These are phyloP conservation scores for Cyclargus thomasi DNA, from an alignment of 1,140 invertebrate genomes.

Conservation along the genomic window DNA sequence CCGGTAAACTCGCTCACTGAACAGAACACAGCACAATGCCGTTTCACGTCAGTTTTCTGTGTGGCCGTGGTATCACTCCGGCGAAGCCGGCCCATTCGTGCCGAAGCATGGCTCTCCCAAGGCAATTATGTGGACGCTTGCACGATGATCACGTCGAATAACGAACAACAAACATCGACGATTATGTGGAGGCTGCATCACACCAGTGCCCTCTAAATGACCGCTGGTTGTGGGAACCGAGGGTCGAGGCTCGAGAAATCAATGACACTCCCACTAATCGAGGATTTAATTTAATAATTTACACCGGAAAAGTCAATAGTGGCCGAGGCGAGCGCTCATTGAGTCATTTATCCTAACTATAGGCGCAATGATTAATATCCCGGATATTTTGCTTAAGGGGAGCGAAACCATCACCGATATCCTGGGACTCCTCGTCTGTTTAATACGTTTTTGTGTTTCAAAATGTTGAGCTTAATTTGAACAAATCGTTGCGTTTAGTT, in stretches of 20 bases:
- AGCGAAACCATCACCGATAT: constrained; percentile 38
- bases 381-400: constrained; percentile 60
- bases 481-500: background rate
- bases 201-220: background rate
- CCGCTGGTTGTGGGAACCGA: background rate
- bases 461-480: background rate
- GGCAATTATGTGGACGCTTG: too few relatives aligned
- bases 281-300: constrained; percentile 56
- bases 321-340: constrained; percentile 49
- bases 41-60: too few relatives aligned
- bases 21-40: too few relatives aligned
- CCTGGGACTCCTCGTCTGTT: constrained; percentile 27
- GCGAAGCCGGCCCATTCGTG: too few relatives aligned
- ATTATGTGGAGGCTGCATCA: too few relatives aligned
- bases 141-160: too few relatives aligned
- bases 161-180: too few relatives aligned
- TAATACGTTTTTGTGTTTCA: constrained; percentile 2
- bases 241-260: background rate
- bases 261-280: constrained; percentile 11
- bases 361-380: constrained; percentile 68
- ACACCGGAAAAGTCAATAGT: constrained; percentile 63
- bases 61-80: too few relatives aligned
- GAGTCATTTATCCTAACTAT: constrained; percentile 64
- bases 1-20: too few relatives aligned
- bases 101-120: too few relatives aligned